These are phyloP conservation scores for Melanostoma mellinum DNA, from an alignment of 2,888 invertebrate genomes.

Conservation along the genomic window DNA sequence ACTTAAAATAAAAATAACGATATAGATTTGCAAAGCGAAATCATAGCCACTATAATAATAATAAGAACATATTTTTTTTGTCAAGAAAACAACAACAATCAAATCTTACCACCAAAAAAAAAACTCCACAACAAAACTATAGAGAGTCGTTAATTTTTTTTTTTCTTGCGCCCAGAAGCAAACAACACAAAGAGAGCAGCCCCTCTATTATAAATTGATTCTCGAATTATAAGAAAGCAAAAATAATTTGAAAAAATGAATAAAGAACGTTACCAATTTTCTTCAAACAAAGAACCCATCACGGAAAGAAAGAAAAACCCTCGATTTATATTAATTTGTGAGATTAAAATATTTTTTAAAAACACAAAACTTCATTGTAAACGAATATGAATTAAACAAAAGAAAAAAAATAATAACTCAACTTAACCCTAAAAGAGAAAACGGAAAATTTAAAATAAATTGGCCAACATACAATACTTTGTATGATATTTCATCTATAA, in stretches of 20 bases:
- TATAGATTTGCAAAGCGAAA: conserved; percentile 67
- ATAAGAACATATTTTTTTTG: conserved; percentile 51
- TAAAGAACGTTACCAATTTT: conserved; percentile 32
- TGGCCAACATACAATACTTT: conserved; percentile 32
- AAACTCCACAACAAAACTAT: conserved; percentile 55
- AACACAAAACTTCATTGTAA: conserved; percentile 23
- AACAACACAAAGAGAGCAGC: conserved; percentile 56
- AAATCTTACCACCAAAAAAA: conserved; percentile 56
- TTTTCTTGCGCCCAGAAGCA: conserved; percentile 49
- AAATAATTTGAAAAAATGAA: conserved; percentile 31
- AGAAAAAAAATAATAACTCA: conserved; percentile 13
- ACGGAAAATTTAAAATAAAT: conserved; percentile 34
- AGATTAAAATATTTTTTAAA: conserved; percentile 23
- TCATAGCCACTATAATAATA: conserved; percentile 71
- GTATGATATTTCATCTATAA: conserved; percentile 14
- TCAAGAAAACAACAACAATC: conserved; percentile 62
- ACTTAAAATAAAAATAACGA: conserved; percentile 66
- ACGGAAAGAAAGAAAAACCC: conserved; percentile 64
- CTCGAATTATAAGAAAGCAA: conserved; percentile 39
- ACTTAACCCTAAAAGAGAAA: conserved; percentile 20
- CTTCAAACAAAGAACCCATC: conserved; percentile 46
- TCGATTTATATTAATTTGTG: conserved; percentile 56
- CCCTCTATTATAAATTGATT: conserved; percentile 53
- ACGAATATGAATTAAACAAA: conserved; percentile 9
- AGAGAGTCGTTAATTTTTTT: conserved; percentile 53